These are phyloP conservation scores for Mycteria americana DNA, from an alignment of 2,797 vertebrate genomes.

Conservation along the genomic window DNA sequence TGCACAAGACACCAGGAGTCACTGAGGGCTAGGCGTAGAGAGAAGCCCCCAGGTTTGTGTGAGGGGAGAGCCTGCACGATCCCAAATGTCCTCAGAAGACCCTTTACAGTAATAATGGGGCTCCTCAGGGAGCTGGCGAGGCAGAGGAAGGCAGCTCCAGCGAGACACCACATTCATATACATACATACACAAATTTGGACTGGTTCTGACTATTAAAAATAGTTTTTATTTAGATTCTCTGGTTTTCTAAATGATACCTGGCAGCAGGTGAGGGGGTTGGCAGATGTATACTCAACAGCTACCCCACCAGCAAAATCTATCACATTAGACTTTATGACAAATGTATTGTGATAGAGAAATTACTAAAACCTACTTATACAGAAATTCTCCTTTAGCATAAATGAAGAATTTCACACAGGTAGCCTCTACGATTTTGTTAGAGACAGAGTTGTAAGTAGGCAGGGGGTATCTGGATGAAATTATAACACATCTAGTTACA, in stretches of 20 bases:
- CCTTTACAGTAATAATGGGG: neutral
- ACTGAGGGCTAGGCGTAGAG: neutral
- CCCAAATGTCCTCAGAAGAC: neutral
- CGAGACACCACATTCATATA: neutral
- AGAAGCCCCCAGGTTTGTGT: neutral
- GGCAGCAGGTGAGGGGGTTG: neutral
- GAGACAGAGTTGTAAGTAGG: neutral
- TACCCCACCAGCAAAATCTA: neutral
- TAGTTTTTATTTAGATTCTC: neutral
- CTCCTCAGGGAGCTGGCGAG: neutral
- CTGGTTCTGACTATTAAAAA: neutral
- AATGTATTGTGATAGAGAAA: neutral
- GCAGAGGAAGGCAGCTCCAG: neutral
- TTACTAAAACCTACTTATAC: neutral
- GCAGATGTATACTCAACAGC: neutral
- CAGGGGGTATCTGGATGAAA: neutral
- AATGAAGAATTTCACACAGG: neutral
- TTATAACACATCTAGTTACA: neutral
- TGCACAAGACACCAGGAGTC: neutral
- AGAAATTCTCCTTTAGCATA: neutral
- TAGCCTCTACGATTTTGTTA: neutral
- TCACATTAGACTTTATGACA: fast-evolving
- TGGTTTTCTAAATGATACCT: neutral
- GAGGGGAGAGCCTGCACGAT: neutral
- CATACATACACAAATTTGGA: neutral